A percentile compares a stretch with the other conserved stretches of the same genome.
phyloP scores from a whole-genome alignment of 1,140 invertebrate species.

The Venturia canescens region DNA sequence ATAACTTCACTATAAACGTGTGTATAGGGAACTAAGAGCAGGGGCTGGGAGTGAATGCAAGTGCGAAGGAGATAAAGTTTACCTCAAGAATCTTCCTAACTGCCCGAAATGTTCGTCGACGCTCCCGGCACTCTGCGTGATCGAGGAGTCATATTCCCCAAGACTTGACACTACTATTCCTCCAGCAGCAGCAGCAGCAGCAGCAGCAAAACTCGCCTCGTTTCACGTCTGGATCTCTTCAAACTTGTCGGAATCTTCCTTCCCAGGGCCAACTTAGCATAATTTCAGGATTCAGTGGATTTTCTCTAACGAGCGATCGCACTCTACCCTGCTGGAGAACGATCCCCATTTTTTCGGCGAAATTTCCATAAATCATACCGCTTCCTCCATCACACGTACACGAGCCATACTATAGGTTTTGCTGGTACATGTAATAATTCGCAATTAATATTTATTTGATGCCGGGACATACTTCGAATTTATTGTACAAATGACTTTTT shows the following conservation, averaged over 20 bases:
- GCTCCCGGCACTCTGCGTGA: background rate
- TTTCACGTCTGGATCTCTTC: background rate
- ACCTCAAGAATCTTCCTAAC: constrained; percentile 41
- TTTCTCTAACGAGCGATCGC: constrained; percentile 15
- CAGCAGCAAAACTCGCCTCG: constrained; percentile 13
- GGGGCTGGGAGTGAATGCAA: background rate
- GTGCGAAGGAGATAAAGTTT: constrained; percentile 25
- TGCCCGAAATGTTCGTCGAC: constrained; percentile 34
- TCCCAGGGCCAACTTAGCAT: constrained; percentile 2
- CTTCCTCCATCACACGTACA: background rate
- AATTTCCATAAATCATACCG: background rate
- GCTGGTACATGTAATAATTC: background rate
- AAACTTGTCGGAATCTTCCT: constrained; percentile 35
- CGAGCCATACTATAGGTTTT: background rate
- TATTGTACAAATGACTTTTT: too few species aligned
- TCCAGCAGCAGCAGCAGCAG: background rate
- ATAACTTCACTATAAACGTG: background rate
- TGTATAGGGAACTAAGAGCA: background rate
- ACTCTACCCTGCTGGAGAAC: background rate
- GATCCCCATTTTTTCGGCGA: background rate
- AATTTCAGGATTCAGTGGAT: constrained; percentile 36
- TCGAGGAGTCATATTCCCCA: constrained; percentile 14
- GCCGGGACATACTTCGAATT: too few species aligned
- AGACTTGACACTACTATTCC: background rate
- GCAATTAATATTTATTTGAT: too few species aligned